Percentiles rank a stretch among this genome's conserved stretches.
phyloP scores from a whole-genome alignment of 2,797 vertebrate genomes.

The Phrynocephalus forsythii region DNA sequence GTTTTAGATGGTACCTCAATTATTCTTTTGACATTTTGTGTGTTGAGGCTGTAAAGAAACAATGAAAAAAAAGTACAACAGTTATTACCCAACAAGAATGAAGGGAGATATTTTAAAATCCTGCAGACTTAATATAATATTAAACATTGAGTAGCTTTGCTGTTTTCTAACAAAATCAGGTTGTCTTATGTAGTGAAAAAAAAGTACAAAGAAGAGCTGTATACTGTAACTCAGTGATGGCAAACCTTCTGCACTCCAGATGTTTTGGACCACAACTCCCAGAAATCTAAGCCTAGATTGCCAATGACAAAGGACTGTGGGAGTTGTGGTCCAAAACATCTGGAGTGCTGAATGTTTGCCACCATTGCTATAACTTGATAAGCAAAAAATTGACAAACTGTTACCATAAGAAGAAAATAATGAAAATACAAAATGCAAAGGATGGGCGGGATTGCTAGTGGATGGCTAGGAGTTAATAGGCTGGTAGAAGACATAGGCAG shows the following conservation, averaged over 20 bases:
- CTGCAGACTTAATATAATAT: background rate
- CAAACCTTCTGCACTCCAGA: no score
- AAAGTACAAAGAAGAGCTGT: background rate
- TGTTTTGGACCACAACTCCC: no score
- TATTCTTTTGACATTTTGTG: slow-evolving; percentile 80
- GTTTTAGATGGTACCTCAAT: slow-evolving; percentile 64
- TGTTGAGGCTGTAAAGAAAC: slow-evolving; percentile 64
- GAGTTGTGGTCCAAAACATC: no score
- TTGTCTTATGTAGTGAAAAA: background rate
- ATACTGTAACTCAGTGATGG: background rate
- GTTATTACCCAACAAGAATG: slow-evolving; percentile 28
- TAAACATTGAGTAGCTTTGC: slow-evolving; percentile 33
- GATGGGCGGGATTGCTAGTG: background rate
- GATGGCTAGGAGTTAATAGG: background rate
- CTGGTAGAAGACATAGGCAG: background rate
- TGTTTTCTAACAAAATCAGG: slow-evolving; percentile 9
- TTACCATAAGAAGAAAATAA: slow-evolving; percentile 1
- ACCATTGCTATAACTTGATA: background rate
- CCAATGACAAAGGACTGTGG: no score
- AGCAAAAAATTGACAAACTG: background rate
- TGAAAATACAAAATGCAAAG: background rate
- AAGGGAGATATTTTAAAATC: slow-evolving; percentile 3
- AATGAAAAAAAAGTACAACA: slow-evolving; percentile 32
- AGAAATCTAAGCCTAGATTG: no score
- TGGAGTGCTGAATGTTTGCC: no score